Conservation (phyloP, 2,888 invertebrate species). For the Pseudoips prasinana region DNA sequence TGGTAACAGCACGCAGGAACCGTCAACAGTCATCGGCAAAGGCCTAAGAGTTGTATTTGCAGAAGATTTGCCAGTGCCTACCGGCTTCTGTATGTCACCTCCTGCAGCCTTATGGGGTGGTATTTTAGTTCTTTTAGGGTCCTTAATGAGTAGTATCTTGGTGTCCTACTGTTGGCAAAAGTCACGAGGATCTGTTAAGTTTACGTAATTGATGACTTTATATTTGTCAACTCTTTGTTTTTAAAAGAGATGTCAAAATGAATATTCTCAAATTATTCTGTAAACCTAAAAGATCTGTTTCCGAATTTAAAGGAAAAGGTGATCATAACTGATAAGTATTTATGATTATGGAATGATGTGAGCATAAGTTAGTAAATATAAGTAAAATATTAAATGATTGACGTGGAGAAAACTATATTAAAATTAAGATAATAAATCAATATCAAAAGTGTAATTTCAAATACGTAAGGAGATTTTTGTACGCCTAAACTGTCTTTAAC, state of each 20-base stretch:
- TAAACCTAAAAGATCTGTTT: too few relatives aligned
- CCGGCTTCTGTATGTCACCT: slow-evolving; percentile 84
- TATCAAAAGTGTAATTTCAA: too few relatives aligned
- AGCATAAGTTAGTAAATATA: too few relatives aligned
- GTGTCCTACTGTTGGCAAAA: slow-evolving; percentile 71
- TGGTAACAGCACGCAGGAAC: slow-evolving; percentile 77
- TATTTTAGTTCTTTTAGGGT: slow-evolving; percentile 81
- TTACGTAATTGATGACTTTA: slow-evolving; percentile 34
- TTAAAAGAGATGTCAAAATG: slow-evolving; percentile 9
- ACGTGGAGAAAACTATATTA: too few relatives aligned
- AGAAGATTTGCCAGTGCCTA: slow-evolving; percentile 81
- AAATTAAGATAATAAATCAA: too few relatives aligned
- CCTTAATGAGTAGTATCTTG: slow-evolving; percentile 77
- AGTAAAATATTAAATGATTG: too few relatives aligned
- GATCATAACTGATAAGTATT: slow-evolving; percentile 15
- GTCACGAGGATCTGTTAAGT: slow-evolving; percentile 56
- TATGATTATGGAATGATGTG: slow-evolving; percentile 7
- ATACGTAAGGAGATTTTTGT: too few relatives aligned
- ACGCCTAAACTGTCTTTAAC: too few relatives aligned
- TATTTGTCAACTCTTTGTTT: slow-evolving; percentile 14
- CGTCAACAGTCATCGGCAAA: slow-evolving; percentile 84
- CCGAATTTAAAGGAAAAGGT: too few relatives aligned
- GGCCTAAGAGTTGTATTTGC: slow-evolving; percentile 86
- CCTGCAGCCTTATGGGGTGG: slow-evolving; percentile 84
- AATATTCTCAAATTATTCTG: not conserved